These are phyloP conservation scores for Chromis chromis DNA, from an alignment of 2,797 vertebrate genomes.

Conservation along the genomic window DNA sequence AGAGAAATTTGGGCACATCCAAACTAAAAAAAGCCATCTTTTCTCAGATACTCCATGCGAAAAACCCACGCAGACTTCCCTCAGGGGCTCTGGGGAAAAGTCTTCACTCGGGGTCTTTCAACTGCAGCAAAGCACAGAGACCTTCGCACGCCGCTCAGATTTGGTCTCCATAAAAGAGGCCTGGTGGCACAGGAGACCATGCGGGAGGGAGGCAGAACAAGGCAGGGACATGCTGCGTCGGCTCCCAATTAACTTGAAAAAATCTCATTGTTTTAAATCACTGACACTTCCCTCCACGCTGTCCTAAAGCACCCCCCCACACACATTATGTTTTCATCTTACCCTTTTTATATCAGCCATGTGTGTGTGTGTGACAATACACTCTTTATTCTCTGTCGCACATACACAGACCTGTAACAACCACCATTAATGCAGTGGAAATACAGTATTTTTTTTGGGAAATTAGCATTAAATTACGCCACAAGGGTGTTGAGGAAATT, in stretches of 20 bases:
- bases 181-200: slow-evolving; percentile 40
- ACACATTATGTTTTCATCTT: slow-evolving; percentile 30
- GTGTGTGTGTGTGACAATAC: neutral
- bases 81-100: slow-evolving; percentile 20
- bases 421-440: too few relatives aligned
- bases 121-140: slow-evolving; percentile 53
- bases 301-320: slow-evolving; percentile 13
- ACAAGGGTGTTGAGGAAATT: neutral
- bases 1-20: slow-evolving; percentile 20
- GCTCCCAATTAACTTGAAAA: slow-evolving; percentile 65
- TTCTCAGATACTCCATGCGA: slow-evolving; percentile 15
- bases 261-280: slow-evolving; percentile 55
- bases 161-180: slow-evolving; percentile 46
- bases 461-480: neutral
- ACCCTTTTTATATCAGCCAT: slow-evolving; percentile 19
- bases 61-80: slow-evolving; percentile 42
- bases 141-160: slow-evolving; percentile 45
- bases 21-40: slow-evolving; percentile 28
- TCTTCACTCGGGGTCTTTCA: slow-evolving; percentile 60
- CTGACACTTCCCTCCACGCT: slow-evolving; percentile 24
- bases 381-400: neutral
- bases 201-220: slow-evolving; percentile 43
- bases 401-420: slow-evolving; percentile 1
- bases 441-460: too few relatives aligned
- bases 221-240: slow-evolving; percentile 53